Evolutionary conservation across 2,888 invertebrate genomes (phyloP).

Genomic region (Epinotia bilunana): DNA sequence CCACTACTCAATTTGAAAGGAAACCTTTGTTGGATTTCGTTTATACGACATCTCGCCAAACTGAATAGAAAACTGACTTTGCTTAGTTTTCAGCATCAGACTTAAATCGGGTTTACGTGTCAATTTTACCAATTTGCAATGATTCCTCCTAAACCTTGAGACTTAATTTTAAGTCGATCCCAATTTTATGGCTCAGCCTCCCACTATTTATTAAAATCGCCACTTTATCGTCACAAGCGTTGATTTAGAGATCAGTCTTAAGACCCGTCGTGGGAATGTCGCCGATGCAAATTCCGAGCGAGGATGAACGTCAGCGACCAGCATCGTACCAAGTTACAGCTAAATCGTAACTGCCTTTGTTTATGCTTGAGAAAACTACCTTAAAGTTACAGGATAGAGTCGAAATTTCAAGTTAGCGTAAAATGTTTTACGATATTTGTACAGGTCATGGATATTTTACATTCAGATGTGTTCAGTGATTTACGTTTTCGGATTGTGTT

Average conservation of each 20-base stretch:
- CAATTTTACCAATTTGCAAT: too few species aligned
- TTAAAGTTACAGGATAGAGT: not conserved
- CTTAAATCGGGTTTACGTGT: too few species aligned
- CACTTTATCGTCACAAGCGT: constrained; percentile 16
- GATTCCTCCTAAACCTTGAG: not conserved
- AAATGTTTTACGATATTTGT: not conserved
- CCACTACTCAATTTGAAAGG: too few species aligned
- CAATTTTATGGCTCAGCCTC: constrained; percentile 13
- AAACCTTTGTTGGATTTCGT: too few species aligned
- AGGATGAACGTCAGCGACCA: constrained; percentile 6
- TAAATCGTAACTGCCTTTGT: not conserved
- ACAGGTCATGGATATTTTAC: not conserved
- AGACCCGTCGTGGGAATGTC: constrained; percentile 16
- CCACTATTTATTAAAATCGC: constrained; percentile 15
- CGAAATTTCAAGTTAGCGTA: not conserved
- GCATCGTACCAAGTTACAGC: not conserved
- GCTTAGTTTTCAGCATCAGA: too few species aligned
- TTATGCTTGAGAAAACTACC: not conserved
- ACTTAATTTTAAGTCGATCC: constrained; percentile 12
- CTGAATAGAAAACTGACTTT: too few species aligned
- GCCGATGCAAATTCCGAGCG: constrained; percentile 18
- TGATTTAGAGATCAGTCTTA: constrained; percentile 22
- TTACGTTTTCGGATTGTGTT: constrained; percentile 22
- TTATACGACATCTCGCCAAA: too few species aligned
- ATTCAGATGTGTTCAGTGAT: constrained; percentile 7